These are phyloP conservation scores for Nipponacmea schrenckii DNA, from an alignment of 2,888 invertebrate genomes.

Conservation along the genomic window DNA sequence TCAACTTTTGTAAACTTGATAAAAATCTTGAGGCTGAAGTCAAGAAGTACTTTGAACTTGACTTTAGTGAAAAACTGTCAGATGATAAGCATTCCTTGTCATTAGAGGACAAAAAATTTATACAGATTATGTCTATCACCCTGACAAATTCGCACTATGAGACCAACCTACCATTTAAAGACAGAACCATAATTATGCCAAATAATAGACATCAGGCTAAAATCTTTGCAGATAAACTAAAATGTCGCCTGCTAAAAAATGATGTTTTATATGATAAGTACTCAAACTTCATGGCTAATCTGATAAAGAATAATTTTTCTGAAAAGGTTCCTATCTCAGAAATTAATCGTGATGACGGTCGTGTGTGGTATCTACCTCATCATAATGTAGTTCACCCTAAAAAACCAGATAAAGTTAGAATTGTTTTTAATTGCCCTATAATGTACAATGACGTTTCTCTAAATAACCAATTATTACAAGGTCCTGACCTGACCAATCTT, in stretches of 20 bases:
- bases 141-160: conserved; percentile 23
- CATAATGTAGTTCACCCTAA: conserved; percentile 10
- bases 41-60: conserved; percentile 71
- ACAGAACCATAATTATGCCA: conserved; percentile 4
- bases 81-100: conserved; percentile 82
- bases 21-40: conserved; percentile 85
- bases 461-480: conserved; percentile 27
- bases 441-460: conserved; percentile 20
- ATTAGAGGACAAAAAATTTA: conserved; percentile 73
- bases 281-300: conserved; percentile 12
- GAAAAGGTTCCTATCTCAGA: conserved; percentile 14
- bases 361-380: conserved; percentile 20
- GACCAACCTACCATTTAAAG: conserved; percentile 23
- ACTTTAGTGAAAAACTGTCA: conserved; percentile 70
- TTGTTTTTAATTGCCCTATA: conserved; percentile 34
- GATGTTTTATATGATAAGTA: conserved; percentile 14
- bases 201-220: conserved; percentile 11
- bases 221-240: neutral
- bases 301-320: conserved; percentile 22
- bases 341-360: neutral
- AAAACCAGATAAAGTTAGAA: conserved; percentile 23
- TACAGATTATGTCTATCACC: conserved; percentile 10
- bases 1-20: conserved; percentile 67
- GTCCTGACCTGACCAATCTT: conserved; percentile 27
- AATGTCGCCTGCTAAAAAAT: conserved; percentile 14